Percentiles rank a stretch among this genome's conserved stretches.
These are phyloP conservation scores for Neocrepidodera transversa DNA, from an alignment of 2,888 invertebrate genomes.

Conservation along the genomic window DNA sequence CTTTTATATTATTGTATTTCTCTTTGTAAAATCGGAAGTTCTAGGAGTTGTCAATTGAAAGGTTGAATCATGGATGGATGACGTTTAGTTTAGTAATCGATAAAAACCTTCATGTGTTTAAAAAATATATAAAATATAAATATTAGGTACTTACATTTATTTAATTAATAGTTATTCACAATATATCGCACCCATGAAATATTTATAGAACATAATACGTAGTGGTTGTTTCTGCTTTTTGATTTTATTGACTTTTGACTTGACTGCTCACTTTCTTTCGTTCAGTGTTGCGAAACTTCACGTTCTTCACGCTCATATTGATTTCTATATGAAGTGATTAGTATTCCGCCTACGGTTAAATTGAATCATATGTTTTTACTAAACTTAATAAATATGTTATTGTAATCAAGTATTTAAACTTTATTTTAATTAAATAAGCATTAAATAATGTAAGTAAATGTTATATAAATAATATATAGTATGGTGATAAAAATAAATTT, in stretches of 20 bases:
- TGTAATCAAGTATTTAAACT: no score
- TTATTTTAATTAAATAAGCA: no score
- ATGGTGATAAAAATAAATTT: no score
- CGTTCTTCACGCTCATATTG: slow-evolving; percentile 1
- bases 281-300: slow-evolving; percentile 20
- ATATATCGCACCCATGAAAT: slow-evolving; percentile 17
- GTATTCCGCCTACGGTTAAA: neutral
- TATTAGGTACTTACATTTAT: slow-evolving; percentile 21
- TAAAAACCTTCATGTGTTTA: neutral
- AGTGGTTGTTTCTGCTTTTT: slow-evolving; percentile 27
- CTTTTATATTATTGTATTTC: no score
- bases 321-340: slow-evolving; percentile 10
- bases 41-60: neutral
- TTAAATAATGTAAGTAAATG: no score
- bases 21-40: slow-evolving; percentile 3
- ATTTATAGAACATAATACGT: slow-evolving; percentile 24
- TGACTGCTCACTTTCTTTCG: slow-evolving; percentile 16
- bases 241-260: slow-evolving; percentile 26
- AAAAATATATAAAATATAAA: neutral
- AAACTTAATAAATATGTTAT: no score
- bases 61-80: slow-evolving; percentile 9
- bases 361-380: no score
- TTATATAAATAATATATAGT: no score
- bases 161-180: slow-evolving; percentile 8
- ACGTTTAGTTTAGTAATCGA: slow-evolving; percentile 25